These are phyloP conservation scores for Neuroterus valhalla DNA, from an alignment of 1,140 invertebrate species.

Conservation along the genomic window DNA sequence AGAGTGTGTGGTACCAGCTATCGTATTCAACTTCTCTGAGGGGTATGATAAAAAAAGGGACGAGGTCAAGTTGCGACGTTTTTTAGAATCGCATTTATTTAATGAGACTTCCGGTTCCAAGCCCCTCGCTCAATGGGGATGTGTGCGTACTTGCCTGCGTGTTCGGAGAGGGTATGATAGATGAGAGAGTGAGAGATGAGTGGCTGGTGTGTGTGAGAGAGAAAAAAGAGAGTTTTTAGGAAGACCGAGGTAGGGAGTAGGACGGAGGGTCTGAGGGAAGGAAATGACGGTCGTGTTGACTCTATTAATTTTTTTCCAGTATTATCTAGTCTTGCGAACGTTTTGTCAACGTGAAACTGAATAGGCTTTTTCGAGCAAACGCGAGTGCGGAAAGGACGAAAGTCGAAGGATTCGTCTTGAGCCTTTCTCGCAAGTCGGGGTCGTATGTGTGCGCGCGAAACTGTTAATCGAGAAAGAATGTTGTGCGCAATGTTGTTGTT, in stretches of 20 bases:
- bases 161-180: constrained; percentile 12
- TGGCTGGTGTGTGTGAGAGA: constrained; percentile 21
- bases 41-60: background rate
- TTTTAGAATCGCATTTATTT: background rate
- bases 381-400: constrained; percentile 42
- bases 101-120: background rate
- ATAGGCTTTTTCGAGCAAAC: constrained; percentile 41
- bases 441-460: background rate
- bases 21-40: background rate
- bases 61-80: background rate
- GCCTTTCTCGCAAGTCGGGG: constrained; percentile 16
- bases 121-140: constrained; percentile 6
- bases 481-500: constrained; percentile 4
- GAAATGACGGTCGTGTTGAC: constrained; percentile 59
- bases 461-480: constrained; percentile 9
- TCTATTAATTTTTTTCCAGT: constrained; percentile 73
- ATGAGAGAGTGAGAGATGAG: constrained; percentile 30
- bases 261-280: constrained; percentile 31
- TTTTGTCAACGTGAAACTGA: constrained; percentile 67
- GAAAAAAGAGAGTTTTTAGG: constrained; percentile 28
- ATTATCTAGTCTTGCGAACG: constrained; percentile 75
- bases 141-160: constrained; percentile 17
- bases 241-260: constrained; percentile 28
- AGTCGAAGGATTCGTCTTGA: constrained; percentile 37
- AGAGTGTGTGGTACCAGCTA: constrained; percentile 11